Evolutionary conservation across 1,140 invertebrate species (phyloP).

Genomic region (Magallana ariakensis): DNA sequence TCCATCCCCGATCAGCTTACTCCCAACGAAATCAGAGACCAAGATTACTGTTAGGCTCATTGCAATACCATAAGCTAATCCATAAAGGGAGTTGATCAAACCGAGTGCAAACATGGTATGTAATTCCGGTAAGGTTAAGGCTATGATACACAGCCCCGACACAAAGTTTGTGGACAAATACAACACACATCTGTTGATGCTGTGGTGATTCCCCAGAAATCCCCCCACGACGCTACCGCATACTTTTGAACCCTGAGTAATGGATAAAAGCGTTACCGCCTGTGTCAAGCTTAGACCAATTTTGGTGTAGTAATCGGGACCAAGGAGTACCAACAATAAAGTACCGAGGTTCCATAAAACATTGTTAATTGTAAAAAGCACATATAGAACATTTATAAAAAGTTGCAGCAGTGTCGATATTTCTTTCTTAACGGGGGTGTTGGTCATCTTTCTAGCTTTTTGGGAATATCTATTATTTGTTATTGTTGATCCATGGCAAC

Average conservation of each 20-base stretch:
- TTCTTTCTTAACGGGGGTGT: neutral
- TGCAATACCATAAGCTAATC: conserved; percentile 69
- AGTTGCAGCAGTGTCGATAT: neutral
- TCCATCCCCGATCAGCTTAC: conserved; percentile 64
- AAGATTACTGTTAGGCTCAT: conserved; percentile 71
- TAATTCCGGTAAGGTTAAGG: conserved; percentile 49
- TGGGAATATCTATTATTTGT: neutral
- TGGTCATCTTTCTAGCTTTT: neutral
- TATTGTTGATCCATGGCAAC: neutral
- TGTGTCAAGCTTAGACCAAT: conserved; percentile 60
- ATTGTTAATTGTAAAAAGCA: conserved; percentile 71
- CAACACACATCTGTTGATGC: conserved; percentile 61
- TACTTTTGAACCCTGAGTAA: conserved; percentile 62
- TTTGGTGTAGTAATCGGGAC: conserved; percentile 65
- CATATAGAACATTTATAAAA: conserved; percentile 62
- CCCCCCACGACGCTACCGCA: conserved; percentile 71
- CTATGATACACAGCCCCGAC: conserved; percentile 57
- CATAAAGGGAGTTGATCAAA: conserved; percentile 56
- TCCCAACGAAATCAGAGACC: conserved; percentile 70
- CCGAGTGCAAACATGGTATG: conserved; percentile 53
- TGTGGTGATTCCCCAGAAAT: conserved; percentile 66
- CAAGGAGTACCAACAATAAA: conserved; percentile 63
- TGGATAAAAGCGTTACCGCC: conserved; percentile 60
- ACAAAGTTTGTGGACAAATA: conserved; percentile 67
- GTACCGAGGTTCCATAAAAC: conserved; percentile 73